Evolutionary conservation across 2,113 vertebrate species (phyloP).

Genomic region (Nycticebus coucang): DNA sequence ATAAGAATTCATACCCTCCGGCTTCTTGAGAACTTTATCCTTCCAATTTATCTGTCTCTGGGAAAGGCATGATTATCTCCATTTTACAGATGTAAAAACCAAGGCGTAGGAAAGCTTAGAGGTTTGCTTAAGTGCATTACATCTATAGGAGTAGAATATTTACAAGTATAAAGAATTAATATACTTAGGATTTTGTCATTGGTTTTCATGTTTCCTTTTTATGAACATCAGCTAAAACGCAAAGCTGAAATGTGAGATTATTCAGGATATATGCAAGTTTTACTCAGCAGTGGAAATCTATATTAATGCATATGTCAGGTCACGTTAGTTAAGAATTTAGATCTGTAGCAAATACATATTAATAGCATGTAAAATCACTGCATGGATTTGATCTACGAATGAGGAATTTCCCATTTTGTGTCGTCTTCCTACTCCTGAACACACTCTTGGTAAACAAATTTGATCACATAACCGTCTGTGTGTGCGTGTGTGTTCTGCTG

Average conservation of each 20-base stretch:
- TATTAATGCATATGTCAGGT: neutral
- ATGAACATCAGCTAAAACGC: neutral
- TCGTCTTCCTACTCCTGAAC: neutral
- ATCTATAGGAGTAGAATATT: neutral
- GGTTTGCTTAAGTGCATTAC: neutral
- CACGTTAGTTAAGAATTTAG: neutral
- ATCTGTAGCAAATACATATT: neutral
- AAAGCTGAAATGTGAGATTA: neutral
- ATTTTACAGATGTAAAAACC: neutral
- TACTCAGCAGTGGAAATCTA: neutral
- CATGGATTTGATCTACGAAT: neutral
- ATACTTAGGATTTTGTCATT: neutral
- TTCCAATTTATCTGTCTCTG: neutral
- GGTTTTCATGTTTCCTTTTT: neutral
- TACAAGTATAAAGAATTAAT: neutral
- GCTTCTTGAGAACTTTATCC: neutral
- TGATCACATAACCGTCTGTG: neutral
- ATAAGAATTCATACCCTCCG: neutral
- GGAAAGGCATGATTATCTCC: neutral
- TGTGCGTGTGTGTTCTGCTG: neutral
- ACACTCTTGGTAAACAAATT: neutral
- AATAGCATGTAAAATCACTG: neutral
- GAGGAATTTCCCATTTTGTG: neutral
- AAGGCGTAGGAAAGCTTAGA: constrained; percentile 8
- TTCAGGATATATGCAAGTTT: neutral